Percentiles rank a stretch among this genome's conserved stretches.
Evolutionary conservation across 1,140 invertebrate genomes (phyloP).

Genomic region (Hycleus cichorii): DNA sequence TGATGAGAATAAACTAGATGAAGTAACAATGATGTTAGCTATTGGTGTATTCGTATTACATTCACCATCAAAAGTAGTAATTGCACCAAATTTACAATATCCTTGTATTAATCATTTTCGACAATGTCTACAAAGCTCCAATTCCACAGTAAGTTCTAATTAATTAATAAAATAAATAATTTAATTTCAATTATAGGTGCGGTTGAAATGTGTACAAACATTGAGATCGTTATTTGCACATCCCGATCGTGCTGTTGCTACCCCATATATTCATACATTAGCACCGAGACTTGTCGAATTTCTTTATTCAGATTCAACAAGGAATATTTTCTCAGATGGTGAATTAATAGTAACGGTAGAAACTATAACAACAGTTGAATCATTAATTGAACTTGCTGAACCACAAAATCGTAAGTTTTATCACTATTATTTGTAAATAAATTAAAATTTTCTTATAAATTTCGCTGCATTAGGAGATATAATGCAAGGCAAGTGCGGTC

Average conservation of each 20-base stretch:
- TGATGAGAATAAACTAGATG: conserved; percentile 71
- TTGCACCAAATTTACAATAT: conserved; percentile 75
- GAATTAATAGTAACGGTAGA: conserved; percentile 61
- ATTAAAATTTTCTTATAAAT: conserved; percentile 11
- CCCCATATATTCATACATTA: conserved; percentile 74
- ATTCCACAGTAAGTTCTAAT: conserved; percentile 54
- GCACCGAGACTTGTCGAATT: conserved; percentile 67
- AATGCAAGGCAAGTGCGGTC: conserved; percentile 28
- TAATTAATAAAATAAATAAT: background rate
- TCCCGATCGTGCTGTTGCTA: conserved; percentile 59
- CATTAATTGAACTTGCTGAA: conserved; percentile 64
- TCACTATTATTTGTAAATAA: conserved; percentile 11
- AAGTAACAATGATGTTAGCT: conserved; percentile 75
- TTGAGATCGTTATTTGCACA: conserved; percentile 67
- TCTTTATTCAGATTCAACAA: conserved; percentile 56
- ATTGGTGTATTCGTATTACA: conserved; percentile 83
- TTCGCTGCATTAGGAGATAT: conserved; percentile 26
- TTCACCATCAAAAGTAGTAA: conserved; percentile 66
- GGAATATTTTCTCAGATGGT: conserved; percentile 49
- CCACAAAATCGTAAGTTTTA: conserved; percentile 66
- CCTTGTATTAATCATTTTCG: conserved; percentile 91
- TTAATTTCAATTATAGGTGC: conserved; percentile 47
- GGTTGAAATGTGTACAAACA: conserved; percentile 71
- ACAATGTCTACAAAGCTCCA: conserved; percentile 72
- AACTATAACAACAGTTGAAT: conserved; percentile 62